Evolutionary conservation across 2,888 invertebrate species (phyloP), one percentile per base, ranked within the genome.

Genomic region (Teinopalpus imperialis): DNA sequence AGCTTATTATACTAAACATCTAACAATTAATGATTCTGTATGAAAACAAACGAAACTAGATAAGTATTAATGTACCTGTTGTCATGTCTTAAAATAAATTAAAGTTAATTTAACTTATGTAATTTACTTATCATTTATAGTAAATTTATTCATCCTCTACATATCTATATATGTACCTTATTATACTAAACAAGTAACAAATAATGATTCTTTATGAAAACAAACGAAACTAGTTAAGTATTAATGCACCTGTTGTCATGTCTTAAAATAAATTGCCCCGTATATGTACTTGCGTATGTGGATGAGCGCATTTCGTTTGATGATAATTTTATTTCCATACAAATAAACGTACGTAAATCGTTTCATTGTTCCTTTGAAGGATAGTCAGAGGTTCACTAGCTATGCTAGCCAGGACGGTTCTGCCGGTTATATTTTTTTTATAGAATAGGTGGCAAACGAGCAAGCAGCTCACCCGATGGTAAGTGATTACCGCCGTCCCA

Each of bases 131-230:
- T 45, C 20, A 32, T 27, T 26, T 34, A 45, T 39, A 5, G 26
- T 7, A 10, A 40, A 37, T 44, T 37, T 37, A 44, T 37, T 31
- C 44, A 37, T 18, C 18, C 12, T 13, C 18, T 16, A n/a, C n/a
- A n/a, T n/a, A n/a, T n/a, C n/a, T n/a, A n/a, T n/a, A n/a, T n/a
- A n/a, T n/a, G n/a, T n/a, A n/a, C 29, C 23, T 30, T 24, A 24
- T 18, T 24, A 16, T 29, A 31, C 37, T 27, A 39, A 44, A 36
- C 24, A 16, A 24, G 32, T 13, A 32, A 45, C 39, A 32, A 45
- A 32, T 39, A 39, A 32, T 39, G 31, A 9, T 20, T 27, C 12
- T 5, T 9, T 21, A 26, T 14, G 8, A 26, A 45, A 39, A 27
- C 20, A 32, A 31, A 31, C n/a, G 10, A 9, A n/a, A 24, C 16